These are phyloP conservation scores for Drosophila lowei DNA, from an alignment of 1,140 invertebrate genomes.

Conservation along the genomic window DNA sequence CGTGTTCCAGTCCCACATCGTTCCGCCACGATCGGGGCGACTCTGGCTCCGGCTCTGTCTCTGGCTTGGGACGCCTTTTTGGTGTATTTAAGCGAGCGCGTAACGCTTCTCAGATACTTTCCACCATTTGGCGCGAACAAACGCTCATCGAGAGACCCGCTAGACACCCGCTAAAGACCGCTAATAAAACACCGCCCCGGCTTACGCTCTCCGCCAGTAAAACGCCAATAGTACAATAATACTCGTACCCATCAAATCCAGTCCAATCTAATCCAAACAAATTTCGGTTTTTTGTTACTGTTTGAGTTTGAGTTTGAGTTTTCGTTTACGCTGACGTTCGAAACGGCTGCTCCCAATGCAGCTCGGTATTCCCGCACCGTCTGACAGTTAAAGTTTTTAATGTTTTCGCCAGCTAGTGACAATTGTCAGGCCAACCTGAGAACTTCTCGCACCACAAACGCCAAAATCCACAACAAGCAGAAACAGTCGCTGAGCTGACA, in stretches of 20 bases:
- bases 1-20: slow-evolving; percentile 46
- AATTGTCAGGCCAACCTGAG: slow-evolving; percentile 26
- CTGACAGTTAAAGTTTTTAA: slow-evolving; percentile 42
- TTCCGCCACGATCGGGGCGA: slow-evolving; percentile 23
- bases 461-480: slow-evolving; percentile 48
- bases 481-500: slow-evolving; percentile 64
- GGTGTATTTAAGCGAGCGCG: slow-evolving; percentile 71
- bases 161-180: neutral
- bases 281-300: neutral
- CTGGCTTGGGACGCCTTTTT: slow-evolving; percentile 23
- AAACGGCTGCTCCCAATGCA: slow-evolving; percentile 11
- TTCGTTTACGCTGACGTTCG: neutral
- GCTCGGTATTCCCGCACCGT: slow-evolving; percentile 6
- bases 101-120: slow-evolving; percentile 70
- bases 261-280: slow-evolving; percentile 4
- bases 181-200: slow-evolving; percentile 1
- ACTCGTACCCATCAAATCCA: neutral
- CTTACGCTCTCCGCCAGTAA: slow-evolving; percentile 32
- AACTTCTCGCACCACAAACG: slow-evolving; percentile 25
- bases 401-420: slow-evolving; percentile 49
- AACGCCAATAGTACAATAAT: neutral
- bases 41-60: slow-evolving; percentile 4
- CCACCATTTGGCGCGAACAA: slow-evolving; percentile 59
- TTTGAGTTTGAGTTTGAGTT: neutral
- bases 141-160: slow-evolving; percentile 30